Base-by-base conservation (phyloP, 2,113 vertebrate species). In the Patagioenas fasciata region DNA sequence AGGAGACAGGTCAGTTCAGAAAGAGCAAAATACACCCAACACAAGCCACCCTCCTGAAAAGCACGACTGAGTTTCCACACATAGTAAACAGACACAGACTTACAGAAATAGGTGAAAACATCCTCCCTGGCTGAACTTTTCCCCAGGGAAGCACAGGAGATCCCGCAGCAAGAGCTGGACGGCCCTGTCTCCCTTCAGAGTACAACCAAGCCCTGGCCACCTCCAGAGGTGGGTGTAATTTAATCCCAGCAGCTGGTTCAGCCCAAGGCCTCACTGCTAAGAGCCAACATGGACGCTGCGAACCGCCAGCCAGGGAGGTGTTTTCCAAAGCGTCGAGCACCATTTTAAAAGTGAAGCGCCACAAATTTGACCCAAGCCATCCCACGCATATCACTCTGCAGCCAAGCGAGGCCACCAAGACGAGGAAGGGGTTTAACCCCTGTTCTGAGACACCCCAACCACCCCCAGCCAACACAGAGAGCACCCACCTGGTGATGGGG, bases 401-500 rank as follows among this genome's bases (percentile, higher is more conserved):
- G 44, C 16, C 82, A 17, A 25, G 11, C 2, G 1, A 15, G 25
- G 79, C 48, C 6, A 11, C 32, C 38, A 17, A 23, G 28, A 21
- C 3, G 24, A 42, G 28, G 16, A 56, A 38, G 9, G 20, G 44
- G 24, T 32, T 28, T 11, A 19, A 66, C 24, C 21, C 29, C 15
- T 38, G 20, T 20, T 6, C 69, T 23, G 15, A 54, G 26, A 25
- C 73, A 56, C 15, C 67, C 58, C 13, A 0, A n/a, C 1, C 10
- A 5, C 40, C 57, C 53, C 18, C 28, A 20, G 26, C 6, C n/a
- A 42, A 53, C 15, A 6, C 15, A 8, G 38, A 38, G 83, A 16
- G 5, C 38, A 98, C 98, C 93, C 97, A 99, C 99, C 99, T 98
- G 95, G 99, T 96, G 64, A 99, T 97, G 25, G 99, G 99, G 96